Evolutionary conservation across 1,140 invertebrate genomes (phyloP), one percentile per base, ranked within the genome.

Genomic region (Pachyrhynchus sulphureomaculatus): DNA sequence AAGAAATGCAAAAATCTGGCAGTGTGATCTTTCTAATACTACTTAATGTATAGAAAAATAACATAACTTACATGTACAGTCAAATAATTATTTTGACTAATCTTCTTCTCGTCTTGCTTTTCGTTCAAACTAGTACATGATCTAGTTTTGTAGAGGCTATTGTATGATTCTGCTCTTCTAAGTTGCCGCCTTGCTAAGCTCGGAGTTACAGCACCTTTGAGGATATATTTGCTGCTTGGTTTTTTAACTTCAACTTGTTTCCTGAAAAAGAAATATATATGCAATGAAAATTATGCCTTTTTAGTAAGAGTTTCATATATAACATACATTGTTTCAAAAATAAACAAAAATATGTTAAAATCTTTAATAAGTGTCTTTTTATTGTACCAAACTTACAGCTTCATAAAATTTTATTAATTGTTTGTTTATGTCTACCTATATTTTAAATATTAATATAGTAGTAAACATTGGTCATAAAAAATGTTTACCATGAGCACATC

Each of bases 231-330:
- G 68, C 88, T 91, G 70, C 87, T 91, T 0, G 91, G 84, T 72
- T 92, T 92, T 71, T 91, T 91, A 55, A 93, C 66, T 42, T 86
- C 89, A 0, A 93, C 88, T 68, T 86, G 88, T 77, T 89, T 89
- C 74, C 88, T 90, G 68, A 2, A 78, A 79, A 54, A 26, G 42
- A 32, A 17, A 57, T 26, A 2, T 24, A 36, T 41, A 34, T 24
- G 8, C 2, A 15, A 13, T 10, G 57, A 42, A 17, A 48, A 24
- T 12, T 5, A 37, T 20, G 1, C n/a, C 15, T 37, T 20, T 39
- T 53, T 23, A 18, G 6, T 24, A 49, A 39, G 6, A 23, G 4
- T 21, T 8, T n/a, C 9, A 21, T 10, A 2, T 26, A 17, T 29
- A 26, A 15, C 24, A 32, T 44, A 34, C 10, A 20, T 41, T 15